These are phyloP conservation scores for Cololabis saira DNA, from an alignment of 2,113 vertebrate genomes.

Conservation along the genomic window DNA sequence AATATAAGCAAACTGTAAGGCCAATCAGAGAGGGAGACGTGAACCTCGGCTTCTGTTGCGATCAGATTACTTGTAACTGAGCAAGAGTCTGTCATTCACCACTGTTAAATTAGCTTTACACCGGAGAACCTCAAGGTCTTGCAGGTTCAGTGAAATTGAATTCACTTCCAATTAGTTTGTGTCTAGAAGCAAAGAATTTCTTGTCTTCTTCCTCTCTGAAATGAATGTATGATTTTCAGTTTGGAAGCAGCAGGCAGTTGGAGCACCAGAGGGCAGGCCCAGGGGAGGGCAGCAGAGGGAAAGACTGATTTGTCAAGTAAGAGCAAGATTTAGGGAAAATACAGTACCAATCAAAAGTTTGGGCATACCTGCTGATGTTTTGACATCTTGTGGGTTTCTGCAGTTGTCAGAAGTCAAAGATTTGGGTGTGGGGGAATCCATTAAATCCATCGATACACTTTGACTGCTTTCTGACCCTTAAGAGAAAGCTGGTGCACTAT, in stretches of 20 bases:
- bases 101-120: constrained; percentile 27
- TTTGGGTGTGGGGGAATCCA: no score
- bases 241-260: not conserved
- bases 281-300: no score
- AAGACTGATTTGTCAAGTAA: no score
- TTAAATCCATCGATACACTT: no score
- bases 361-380: no score
- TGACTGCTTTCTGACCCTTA: no score
- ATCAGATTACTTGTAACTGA: constrained; percentile 7
- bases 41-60: not conserved
- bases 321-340: no score
- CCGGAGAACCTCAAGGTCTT: constrained; percentile 6
- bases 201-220: constrained; percentile 4
- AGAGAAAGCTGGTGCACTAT: no score
- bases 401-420: no score
- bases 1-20: not conserved
- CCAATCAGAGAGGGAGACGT: not conserved
- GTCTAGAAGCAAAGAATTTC: constrained; percentile 1
- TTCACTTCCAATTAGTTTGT: constrained; percentile 13
- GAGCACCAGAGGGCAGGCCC: no score
- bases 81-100: constrained; percentile 13
- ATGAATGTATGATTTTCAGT: constrained; percentile 1
- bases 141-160: constrained; percentile 28
- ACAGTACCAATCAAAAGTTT: no score
- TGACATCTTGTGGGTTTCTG: no score